Percentiles rank a stretch among this genome's conserved stretches.
These are phyloP conservation scores for Yponomeuta malinellus DNA, from an alignment of 2,888 invertebrate genomes.

Conservation along the genomic window DNA sequence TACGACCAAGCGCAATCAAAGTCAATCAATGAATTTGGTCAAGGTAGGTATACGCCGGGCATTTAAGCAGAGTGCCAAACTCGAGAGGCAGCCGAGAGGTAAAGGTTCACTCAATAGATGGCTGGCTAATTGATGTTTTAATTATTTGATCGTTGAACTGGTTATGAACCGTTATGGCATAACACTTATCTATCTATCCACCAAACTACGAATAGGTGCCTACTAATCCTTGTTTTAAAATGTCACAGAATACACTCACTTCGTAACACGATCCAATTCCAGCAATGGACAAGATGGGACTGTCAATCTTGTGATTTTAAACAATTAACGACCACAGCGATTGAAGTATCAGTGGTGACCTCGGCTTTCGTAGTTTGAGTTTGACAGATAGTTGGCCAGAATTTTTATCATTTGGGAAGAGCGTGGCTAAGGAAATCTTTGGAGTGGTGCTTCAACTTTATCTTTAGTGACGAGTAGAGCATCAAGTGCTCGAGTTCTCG, in stretches of 20 bases:
- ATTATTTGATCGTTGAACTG: too few relatives aligned
- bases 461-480: background rate
- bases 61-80: too few relatives aligned
- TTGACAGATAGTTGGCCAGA: background rate
- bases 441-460: background rate
- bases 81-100: too few relatives aligned
- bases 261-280: background rate
- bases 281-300: background rate
- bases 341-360: background rate
- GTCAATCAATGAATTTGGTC: too few relatives aligned
- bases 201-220: background rate
- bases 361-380: background rate
- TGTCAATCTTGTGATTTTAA: background rate
- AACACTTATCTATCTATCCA: too few relatives aligned
- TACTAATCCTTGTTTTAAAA: background rate
- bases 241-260: background rate
- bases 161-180: too few relatives aligned
- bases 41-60: too few relatives aligned
- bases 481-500: background rate
- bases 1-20: too few relatives aligned
- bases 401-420: background rate
- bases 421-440: background rate
- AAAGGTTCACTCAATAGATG: too few relatives aligned
- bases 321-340: background rate
- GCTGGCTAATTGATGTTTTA: too few relatives aligned